These are phyloP conservation scores for Crambe crambe DNA, from an alignment of 37 sponge, comb jelly and placozoan genomes.

Conservation along the genomic window DNA sequence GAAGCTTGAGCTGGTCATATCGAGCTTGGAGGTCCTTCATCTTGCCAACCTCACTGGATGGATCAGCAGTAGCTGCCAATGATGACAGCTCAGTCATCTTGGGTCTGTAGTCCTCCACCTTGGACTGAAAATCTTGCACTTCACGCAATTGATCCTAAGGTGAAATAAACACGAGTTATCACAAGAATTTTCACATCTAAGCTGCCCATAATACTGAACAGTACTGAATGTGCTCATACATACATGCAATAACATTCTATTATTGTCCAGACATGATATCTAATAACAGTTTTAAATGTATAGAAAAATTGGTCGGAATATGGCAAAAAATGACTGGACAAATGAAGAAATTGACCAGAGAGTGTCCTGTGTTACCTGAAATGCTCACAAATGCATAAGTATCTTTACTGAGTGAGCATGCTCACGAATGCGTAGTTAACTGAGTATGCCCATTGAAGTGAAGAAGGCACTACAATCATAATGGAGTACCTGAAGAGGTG, in stretches of 20 bases:
- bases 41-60: neutral
- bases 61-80: constrained; percentile 15
- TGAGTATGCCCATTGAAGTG: neutral
- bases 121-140: constrained; percentile 28
- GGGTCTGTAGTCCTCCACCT: constrained; percentile 19
- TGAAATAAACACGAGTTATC: neutral
- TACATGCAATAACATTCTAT: too few species aligned
- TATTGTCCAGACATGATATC: too few species aligned
- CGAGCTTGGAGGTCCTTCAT: constrained; percentile 7
- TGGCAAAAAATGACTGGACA: too few species aligned
- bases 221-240: constrained; percentile 1
- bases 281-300: too few species aligned
- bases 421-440: too few species aligned
- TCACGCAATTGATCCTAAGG: constrained; percentile 14
- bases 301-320: too few species aligned
- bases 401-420: too few species aligned
- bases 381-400: too few species aligned
- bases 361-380: too few species aligned
- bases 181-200: too few species aligned
- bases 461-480: neutral
- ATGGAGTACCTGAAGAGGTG: constrained; percentile 35
- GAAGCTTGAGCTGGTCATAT: constrained; percentile 21
- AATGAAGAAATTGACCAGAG: too few species aligned
- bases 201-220: neutral
- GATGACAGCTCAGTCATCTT: constrained; percentile 5